Percentiles rank a stretch among this genome's conserved stretches.
These are phyloP conservation scores for Dysmachus trigonus DNA, from an alignment of 2,888 invertebrate species.

Conservation along the genomic window DNA sequence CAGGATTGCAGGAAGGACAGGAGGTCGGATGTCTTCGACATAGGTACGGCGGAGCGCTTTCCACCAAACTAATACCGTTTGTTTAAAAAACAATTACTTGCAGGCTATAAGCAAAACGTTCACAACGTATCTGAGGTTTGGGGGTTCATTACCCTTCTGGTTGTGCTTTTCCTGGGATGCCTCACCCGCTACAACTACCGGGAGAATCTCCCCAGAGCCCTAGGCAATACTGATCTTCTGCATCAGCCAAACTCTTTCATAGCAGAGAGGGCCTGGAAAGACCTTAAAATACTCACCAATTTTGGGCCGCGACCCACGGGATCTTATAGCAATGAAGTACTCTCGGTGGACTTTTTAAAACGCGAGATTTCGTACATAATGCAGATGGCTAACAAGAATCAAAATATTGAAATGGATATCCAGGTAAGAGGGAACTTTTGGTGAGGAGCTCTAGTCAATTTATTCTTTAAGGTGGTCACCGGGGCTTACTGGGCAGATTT, in stretches of 20 bases:
- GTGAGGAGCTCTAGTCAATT: neutral
- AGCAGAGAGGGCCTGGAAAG: constrained; percentile 73
- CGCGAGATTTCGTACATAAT: constrained; percentile 67
- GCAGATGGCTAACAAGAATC: constrained; percentile 66
- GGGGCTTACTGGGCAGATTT: constrained; percentile 82
- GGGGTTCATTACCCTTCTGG: constrained; percentile 52
- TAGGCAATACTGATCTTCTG: constrained; percentile 54
- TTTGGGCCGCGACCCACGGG: constrained; percentile 75
- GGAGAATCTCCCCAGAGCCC: constrained; percentile 54
- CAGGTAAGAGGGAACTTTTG: constrained; percentile 63
- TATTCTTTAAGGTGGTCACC: constrained; percentile 65
- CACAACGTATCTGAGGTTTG: constrained; percentile 56
- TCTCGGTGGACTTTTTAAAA: constrained; percentile 71
- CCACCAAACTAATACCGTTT: neutral
- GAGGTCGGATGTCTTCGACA: constrained; percentile 49
- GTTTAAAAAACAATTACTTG: constrained; percentile 10
- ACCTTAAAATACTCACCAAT: constrained; percentile 71
- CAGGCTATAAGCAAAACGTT: constrained; percentile 56
- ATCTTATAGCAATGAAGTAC: constrained; percentile 82
- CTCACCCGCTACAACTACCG: constrained; percentile 54
- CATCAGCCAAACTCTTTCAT: constrained; percentile 65
- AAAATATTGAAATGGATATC: constrained; percentile 72
- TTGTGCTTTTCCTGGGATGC: constrained; percentile 53
- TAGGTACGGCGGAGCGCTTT: constrained; percentile 41
- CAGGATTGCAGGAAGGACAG: constrained; percentile 51